Conservation (phyloP, 2,113 vertebrate genomes). For the Cephalophus harveyi region DNA sequence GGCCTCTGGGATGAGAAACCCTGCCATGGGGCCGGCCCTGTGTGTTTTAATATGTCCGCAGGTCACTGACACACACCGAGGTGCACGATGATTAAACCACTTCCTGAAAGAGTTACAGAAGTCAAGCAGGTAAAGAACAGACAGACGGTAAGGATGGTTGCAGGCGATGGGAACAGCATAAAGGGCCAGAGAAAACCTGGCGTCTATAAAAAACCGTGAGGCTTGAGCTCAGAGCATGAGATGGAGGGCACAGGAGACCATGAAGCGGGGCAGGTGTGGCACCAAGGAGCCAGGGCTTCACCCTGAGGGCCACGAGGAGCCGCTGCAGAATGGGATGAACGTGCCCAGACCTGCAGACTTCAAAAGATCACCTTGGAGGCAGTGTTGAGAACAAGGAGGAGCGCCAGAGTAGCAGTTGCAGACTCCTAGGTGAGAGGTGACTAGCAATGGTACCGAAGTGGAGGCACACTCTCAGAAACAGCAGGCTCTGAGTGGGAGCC, state of each 20-base stretch:
- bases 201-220: background rate
- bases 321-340: background rate
- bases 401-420: background rate
- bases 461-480: background rate
- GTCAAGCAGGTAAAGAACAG: background rate
- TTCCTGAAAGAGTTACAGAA: background rate
- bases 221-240: background rate
- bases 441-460: background rate
- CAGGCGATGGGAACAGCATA: background rate
- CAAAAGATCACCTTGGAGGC: background rate
- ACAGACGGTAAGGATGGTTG: background rate
- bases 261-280: fast-evolving
- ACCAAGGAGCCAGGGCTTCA: background rate
- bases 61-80: background rate
- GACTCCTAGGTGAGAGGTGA: background rate
- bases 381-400: background rate
- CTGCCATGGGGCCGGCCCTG: no score
- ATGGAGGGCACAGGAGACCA: background rate
- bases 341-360: background rate
- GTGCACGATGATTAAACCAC: background rate
- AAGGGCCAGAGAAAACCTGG: background rate
- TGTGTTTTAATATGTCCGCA: background rate
- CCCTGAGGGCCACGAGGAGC: background rate
- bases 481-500: background rate
- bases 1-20: background rate